phyloP scores from a whole-genome alignment of 2,797 vertebrate species.

The Cirrhinus molitorella region DNA sequence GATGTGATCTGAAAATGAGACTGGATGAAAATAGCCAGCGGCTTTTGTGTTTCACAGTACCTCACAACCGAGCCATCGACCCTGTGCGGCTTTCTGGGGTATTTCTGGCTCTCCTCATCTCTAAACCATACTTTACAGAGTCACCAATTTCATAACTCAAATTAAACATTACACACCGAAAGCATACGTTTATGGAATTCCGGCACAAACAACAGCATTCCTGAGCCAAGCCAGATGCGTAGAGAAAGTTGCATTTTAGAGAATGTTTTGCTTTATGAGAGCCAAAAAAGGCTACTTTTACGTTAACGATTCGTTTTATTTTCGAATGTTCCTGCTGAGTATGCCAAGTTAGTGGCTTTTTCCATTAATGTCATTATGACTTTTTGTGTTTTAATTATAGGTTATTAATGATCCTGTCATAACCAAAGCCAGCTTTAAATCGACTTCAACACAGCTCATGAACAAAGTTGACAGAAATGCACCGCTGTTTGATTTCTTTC shows the following conservation, averaged over 20 bases:
- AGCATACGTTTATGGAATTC: constrained; percentile 78
- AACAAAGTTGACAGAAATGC: constrained; percentile 5
- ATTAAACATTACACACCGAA: constrained; percentile 72
- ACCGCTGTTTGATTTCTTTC: not conserved
- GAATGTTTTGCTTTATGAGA: constrained; percentile 49
- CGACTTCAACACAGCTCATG: not conserved
- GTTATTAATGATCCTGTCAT: constrained; percentile 42
- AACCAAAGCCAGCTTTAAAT: constrained; percentile 13
- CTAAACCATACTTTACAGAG: constrained; percentile 70
- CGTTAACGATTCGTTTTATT: constrained; percentile 11
- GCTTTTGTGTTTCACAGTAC: constrained; percentile 41
- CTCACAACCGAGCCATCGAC: constrained; percentile 54
- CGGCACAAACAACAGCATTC: constrained; percentile 73
- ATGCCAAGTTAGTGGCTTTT: constrained; percentile 25
- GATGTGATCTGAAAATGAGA: constrained; percentile 36
- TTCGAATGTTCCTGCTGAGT: not conserved
- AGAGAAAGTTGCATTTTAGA: constrained; percentile 65
- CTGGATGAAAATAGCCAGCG: constrained; percentile 37
- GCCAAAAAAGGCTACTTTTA: constrained; percentile 31
- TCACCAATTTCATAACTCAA: constrained; percentile 71
- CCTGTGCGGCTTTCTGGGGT: constrained; percentile 72
- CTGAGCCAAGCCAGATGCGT: constrained; percentile 59
- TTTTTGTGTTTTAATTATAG: constrained; percentile 36
- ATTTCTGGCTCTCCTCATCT: constrained; percentile 73
- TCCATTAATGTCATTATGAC: constrained; percentile 9